These are phyloP conservation scores for Leptopterna dolabrata DNA, from an alignment of 2,888 invertebrate genomes.

Conservation along the genomic window DNA sequence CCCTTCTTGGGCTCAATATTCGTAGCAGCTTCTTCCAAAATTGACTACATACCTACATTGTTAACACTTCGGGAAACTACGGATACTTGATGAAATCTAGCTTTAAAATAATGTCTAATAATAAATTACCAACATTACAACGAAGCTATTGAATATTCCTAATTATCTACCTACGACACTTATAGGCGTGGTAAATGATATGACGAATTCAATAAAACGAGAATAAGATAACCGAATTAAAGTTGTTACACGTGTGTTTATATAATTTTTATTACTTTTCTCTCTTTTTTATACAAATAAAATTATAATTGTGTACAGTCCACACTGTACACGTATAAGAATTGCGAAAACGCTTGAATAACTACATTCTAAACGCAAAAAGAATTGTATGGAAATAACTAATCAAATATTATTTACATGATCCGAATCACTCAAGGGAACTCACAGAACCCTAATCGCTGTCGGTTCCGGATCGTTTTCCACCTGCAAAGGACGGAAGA, in stretches of 20 bases:
- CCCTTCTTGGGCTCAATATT: conserved; percentile 54
- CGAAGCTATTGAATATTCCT: background rate
- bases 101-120: background rate
- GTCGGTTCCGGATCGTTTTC: conserved; percentile 54
- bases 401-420: background rate
- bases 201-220: too few species aligned
- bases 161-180: too few species aligned
- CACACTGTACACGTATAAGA: background rate
- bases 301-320: background rate
- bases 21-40: conserved; percentile 5
- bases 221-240: background rate
- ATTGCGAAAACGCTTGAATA: background rate
- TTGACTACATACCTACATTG: too few species aligned
- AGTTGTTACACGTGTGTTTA: background rate
- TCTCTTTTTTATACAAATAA: background rate
- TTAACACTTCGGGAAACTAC: background rate
- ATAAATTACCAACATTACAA: background rate
- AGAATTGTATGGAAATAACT: background rate
- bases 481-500: conserved; percentile 36
- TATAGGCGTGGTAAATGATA: too few species aligned
- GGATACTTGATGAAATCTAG: too few species aligned
- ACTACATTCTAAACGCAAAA: background rate
- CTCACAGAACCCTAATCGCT: conserved; percentile 31
- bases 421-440: background rate
- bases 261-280: background rate